Evolutionary conservation across 2,113 vertebrate species (phyloP), one percentile per base, ranked within the genome.

Genomic region (Macaca nemestrina): DNA sequence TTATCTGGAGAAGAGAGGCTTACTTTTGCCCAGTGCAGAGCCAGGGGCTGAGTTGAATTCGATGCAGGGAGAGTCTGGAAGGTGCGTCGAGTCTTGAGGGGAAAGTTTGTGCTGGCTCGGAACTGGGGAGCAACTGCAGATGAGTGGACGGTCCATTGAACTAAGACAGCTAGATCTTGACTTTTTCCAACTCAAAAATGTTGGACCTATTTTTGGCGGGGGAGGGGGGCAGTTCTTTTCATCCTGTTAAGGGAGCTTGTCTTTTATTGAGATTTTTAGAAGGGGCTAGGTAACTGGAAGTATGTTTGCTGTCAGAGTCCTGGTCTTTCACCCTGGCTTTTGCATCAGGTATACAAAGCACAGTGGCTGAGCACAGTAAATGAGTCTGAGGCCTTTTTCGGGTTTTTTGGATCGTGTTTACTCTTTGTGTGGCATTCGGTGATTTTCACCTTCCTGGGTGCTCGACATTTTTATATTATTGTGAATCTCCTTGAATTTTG

Each of bases 201-300:
- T 3, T 25, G 10, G 8, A 23, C 25, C 67, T 55, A 0, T 38
- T 23, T 67, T 30, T 1, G 0, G 11, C 13, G 2, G 32, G 13
- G 67, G 12, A 10, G 11, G 27, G 61, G 61, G 61, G 12, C 61
- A 40, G 5, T 48, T 59, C 23, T 25, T 35, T 75, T 82, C 23
- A 59, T 22, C 35, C 27, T 76, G 1, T 50, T 70, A 10, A 52
- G 64, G 45, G 59, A 76, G 38, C 17, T 27, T 89, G 70, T 64
- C 35, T 73, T 27, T 72, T 35, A 38, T 0, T 22, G n/a, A 43
- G 86, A 68, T 5, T n/a, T 55, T 75, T n/a, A 59, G 48, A 81
- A 43, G 48, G 73, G 40, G 18, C 45, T 67, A 30, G 75, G 27
- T 18, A 50, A 48, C 45, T 12, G 8, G 13, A 57, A 50, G 10